Evolutionary conservation across 1,140 invertebrate genomes (phyloP).

Genomic region (Leptoteleia sp.): DNA sequence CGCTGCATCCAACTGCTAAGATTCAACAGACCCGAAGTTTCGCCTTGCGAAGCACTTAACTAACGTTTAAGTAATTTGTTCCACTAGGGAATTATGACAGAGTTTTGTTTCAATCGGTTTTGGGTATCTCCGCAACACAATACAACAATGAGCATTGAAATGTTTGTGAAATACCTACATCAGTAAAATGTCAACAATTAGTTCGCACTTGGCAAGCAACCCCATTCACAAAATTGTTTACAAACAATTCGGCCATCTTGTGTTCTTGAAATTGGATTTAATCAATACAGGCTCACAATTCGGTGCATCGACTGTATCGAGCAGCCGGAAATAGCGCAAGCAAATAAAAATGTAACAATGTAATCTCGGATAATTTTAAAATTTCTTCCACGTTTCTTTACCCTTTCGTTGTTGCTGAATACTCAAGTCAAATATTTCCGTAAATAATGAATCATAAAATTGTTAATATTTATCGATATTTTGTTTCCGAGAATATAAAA

Average conservation of each 20-base stretch:
- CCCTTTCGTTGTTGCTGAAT: too few species aligned
- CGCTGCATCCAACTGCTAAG: neutral
- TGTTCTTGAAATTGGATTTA: slow-evolving; percentile 1
- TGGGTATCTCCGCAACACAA: slow-evolving; percentile 15
- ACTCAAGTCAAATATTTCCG: too few species aligned
- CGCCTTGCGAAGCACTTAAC: slow-evolving; percentile 20
- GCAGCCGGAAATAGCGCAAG: too few species aligned
- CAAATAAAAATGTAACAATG: too few species aligned
- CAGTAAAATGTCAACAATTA: slow-evolving; percentile 40
- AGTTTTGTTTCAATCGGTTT: slow-evolving; percentile 29
- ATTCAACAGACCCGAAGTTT: slow-evolving; percentile 1
- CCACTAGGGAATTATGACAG: slow-evolving; percentile 8
- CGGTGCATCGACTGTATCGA: too few species aligned
- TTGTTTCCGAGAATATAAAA: too few species aligned
- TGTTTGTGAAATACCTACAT: slow-evolving; percentile 24
- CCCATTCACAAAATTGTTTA: slow-evolving; percentile 21
- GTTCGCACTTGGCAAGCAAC: slow-evolving; percentile 4
- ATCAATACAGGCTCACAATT: slow-evolving; percentile 1
- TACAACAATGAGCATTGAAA: slow-evolving; percentile 33
- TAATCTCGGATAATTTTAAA: too few species aligned
- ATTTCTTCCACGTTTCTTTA: too few species aligned
- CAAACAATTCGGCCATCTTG: slow-evolving; percentile 4
- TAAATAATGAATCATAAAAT: too few species aligned
- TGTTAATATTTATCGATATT: too few species aligned
- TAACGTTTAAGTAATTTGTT: slow-evolving; percentile 21